These are phyloP conservation scores for Sebastes baramenuke DNA, from an alignment of 2,797 vertebrate genomes.

Conservation along the genomic window DNA sequence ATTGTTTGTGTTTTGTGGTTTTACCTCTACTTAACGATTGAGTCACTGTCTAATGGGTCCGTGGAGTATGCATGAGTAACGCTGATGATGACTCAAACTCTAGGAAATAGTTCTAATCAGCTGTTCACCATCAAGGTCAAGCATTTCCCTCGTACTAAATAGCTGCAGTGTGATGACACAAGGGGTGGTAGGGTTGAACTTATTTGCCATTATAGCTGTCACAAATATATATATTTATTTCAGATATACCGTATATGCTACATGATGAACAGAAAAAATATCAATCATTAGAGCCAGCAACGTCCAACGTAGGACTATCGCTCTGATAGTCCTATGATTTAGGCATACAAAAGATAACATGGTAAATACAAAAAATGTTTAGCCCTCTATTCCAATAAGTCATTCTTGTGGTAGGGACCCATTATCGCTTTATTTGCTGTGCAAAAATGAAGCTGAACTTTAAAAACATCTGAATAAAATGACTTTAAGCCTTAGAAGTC, in stretches of 20 bases:
- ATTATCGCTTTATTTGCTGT: neutral
- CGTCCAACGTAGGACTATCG: neutral
- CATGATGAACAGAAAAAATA: neutral
- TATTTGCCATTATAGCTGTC: neutral
- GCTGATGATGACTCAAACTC: slow-evolving; percentile 57
- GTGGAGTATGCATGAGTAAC: slow-evolving; percentile 39
- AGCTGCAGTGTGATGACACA: neutral
- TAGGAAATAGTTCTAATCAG: slow-evolving; percentile 52
- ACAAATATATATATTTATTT: neutral
- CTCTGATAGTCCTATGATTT: neutral
- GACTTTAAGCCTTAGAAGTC: neutral
- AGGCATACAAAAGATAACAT: neutral
- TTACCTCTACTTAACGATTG: slow-evolving; percentile 47
- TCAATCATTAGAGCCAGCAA: neutral
- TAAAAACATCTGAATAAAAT: neutral
- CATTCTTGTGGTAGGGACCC: neutral
- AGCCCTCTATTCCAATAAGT: neutral
- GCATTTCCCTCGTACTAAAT: slow-evolving; percentile 5
- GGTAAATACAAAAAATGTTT: neutral
- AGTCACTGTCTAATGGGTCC: slow-evolving; percentile 66
- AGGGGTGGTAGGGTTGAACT: neutral
- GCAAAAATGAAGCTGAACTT: neutral
- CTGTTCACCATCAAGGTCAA: neutral
- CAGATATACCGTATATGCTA: neutral
- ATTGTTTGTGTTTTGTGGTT: slow-evolving; percentile 28